Conservation (phyloP, 1,140 invertebrate species). For the Hyles vespertilio region DNA sequence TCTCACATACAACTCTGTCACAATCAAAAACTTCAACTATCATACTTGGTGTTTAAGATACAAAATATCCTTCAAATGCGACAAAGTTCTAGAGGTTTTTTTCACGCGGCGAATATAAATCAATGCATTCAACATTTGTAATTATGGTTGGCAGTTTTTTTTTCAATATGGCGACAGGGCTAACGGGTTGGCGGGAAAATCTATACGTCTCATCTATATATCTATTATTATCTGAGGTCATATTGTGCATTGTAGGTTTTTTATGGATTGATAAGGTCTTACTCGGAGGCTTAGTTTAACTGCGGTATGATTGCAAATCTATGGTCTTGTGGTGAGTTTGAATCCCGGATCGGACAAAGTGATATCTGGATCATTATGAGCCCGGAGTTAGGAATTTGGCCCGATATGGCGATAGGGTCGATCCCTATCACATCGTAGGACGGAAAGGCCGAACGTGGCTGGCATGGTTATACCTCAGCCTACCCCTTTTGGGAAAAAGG, state of each 20-base stretch:
- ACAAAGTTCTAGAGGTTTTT: neutral
- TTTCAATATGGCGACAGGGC: slow-evolving; percentile 6
- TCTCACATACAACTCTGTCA: slow-evolving; percentile 1
- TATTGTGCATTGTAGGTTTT: neutral
- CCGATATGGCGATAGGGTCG: too few relatives aligned
- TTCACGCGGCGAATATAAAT: neutral
- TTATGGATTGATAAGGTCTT: neutral
- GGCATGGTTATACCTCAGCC: too few relatives aligned
- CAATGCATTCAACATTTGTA: slow-evolving; percentile 4
- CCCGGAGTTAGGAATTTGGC: too few relatives aligned
- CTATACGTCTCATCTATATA: neutral
- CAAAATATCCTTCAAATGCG: neutral
- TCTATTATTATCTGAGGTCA: neutral
- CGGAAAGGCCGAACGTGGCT: too few relatives aligned
- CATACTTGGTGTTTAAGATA: too few relatives aligned
- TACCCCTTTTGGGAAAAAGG: too few relatives aligned
- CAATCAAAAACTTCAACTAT: neutral
- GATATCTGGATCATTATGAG: too few relatives aligned
- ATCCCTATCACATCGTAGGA: too few relatives aligned
- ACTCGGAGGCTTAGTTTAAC: too few relatives aligned
- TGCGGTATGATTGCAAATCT: too few relatives aligned
- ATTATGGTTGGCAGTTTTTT: slow-evolving; percentile 3
- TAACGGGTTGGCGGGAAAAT: slow-evolving; percentile 7
- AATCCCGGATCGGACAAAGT: too few relatives aligned
- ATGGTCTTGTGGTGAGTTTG: too few relatives aligned